Base-by-base conservation (phyloP, 1,140 invertebrate species). In the Gonioctena quinquepunctata region DNA sequence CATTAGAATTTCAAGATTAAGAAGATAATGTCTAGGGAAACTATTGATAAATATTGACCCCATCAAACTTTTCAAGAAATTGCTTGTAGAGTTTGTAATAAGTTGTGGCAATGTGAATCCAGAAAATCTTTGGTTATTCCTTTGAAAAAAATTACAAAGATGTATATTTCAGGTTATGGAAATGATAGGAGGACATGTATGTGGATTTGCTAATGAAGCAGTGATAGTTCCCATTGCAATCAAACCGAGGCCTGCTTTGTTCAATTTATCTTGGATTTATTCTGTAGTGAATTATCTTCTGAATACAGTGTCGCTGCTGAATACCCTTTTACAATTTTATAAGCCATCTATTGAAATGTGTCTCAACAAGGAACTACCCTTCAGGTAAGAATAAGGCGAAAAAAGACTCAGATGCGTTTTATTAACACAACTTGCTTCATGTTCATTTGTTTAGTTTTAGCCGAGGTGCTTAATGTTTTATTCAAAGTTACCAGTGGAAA, bases 211-310 rank as follows among this genome's bases (percentile, higher is more conserved):
- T 54, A 57, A 71, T 52, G 50, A 68, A 67, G 66, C 71, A 25
- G 68, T 76, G 28, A 65, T 73, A 26, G 70, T 80, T 49, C 77
- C 77, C 19, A 73, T 81, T 54, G 65, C 74, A 27, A 70, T 82
- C 19, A 66, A 70, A 49, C 65, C 75, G 26, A 73, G 76, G 64
- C 80, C 79, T 60, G 8, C 68, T 16, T 18, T 74, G 26, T 81
- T 82, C 59, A 77, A 74, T 72, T 71, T 78, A n/a, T 22, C n/a
- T 59, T 82, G 80, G 80, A 49, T 80, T 52, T 77, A 81, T 70
- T 77, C 79, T 27, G 65, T 79, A n/a, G 71, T 73, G 16, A 68
- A 65, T 65, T 80, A 79, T 68, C 56, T 79, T 13, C 56, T 76
- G 59, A 70, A 75, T 57, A 75, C 69, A 11, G 48, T 76, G 19